Base-by-base conservation (phyloP, 2,888 invertebrate species). In the Mimachlamys varia region DNA sequence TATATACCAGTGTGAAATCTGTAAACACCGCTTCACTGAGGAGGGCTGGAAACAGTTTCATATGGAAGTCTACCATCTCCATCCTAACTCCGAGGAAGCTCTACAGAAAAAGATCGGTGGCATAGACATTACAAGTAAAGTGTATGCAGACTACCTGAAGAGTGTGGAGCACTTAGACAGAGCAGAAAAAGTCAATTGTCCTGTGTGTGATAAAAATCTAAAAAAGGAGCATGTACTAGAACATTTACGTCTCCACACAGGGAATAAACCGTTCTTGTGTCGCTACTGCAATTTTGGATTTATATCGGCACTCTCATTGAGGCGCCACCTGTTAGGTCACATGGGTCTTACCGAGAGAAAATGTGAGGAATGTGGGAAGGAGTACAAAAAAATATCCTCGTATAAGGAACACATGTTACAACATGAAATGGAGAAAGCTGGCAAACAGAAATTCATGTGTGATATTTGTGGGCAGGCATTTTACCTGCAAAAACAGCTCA, bases 381-480 rank as follows among this genome's bases (percentile, higher is more conserved):
- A 94, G 33, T 96, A 94, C 91, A 94, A 94, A 50, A 95, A 95
- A 87, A 91, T 92, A 22, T 92, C 91, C 7, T 93, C 94, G 2
- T 95, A 93, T 89, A 92, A 92, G 27, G 92, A 93, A 13, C 96
- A 96, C 92, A 94, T 95, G 93, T 91, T 91, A 27, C 91, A 93
- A 22, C 95, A 95, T 92, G 91, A 92, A 12, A 94, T 93, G 87
- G 92, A 94, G 89, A 94, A 94, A 88, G 92, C 92, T 37, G 93
- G 93, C 13, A 98, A 98, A 95, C 98, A 98, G 95, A 98, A 98
- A 95, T 98, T 98, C 5, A 97, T 98, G 88, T 98, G 98, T 97
- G 98, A 98, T 0, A 98, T 98, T 95, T 98, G 98, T 97, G 98
- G 98, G 95, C 98, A 98, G 96, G 97, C 98, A 5, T 98, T 98